A percentile compares a stretch with the other conserved stretches of the same genome.
phyloP scores from a whole-genome alignment of 2,113 vertebrate genomes.

The Phyllostomus discolor region DNA sequence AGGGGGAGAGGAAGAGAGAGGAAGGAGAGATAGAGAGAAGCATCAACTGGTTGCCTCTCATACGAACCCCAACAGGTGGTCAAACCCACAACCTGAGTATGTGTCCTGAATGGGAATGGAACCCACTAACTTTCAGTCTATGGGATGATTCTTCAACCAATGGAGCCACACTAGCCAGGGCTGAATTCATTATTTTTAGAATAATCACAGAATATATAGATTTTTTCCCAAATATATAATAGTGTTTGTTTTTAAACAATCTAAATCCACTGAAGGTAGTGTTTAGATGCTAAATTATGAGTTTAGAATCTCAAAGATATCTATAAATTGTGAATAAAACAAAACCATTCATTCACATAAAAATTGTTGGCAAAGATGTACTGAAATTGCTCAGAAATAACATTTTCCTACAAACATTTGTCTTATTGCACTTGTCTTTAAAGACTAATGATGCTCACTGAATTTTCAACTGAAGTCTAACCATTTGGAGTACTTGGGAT shows the following conservation, averaged over 20 bases:
- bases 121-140: no score
- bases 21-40: no score
- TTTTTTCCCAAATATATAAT: neutral
- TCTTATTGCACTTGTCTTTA: neutral
- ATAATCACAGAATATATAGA: neutral
- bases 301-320: neutral
- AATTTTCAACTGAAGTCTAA: neutral
- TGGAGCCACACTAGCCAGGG: no score
- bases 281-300: neutral
- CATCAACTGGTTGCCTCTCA: no score
- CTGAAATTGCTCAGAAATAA: neutral
- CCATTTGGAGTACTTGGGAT: neutral
- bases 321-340: neutral
- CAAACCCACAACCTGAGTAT: no score
- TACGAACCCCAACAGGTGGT: no score
- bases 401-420: neutral
- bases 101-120: no score
- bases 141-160: no score
- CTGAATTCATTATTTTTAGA: neutral
- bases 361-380: neutral
- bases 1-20: no score
- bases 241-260: neutral
- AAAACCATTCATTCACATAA: neutral
- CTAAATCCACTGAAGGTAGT: neutral
- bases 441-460: neutral